Evolutionary conservation across 1,140 invertebrate genomes (phyloP).

Genomic region (Drosophila leontia): DNA sequence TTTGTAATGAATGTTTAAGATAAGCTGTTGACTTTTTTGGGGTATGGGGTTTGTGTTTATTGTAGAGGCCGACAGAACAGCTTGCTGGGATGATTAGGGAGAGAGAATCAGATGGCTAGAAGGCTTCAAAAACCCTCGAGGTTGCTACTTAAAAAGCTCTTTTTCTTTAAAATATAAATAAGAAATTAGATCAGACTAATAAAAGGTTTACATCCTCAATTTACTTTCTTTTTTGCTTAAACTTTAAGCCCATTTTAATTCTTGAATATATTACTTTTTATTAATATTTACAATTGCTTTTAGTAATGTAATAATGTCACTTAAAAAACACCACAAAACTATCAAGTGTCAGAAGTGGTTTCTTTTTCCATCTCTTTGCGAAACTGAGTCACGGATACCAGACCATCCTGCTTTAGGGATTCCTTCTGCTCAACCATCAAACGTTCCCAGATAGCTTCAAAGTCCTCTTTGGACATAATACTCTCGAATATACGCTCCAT

Average conservation of each 20-base stretch:
- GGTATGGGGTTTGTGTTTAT: not conserved
- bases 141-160: no score
- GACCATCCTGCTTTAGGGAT: slow-evolving; percentile 9
- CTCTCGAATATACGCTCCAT: slow-evolving; percentile 58
- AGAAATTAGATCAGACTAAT: no score
- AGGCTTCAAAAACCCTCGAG: not conserved
- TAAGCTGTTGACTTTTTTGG: no score
- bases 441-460: slow-evolving; percentile 53
- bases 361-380: slow-evolving; percentile 26
- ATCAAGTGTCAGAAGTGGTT: not conserved
- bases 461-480: slow-evolving; percentile 31
- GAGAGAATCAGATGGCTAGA: not conserved
- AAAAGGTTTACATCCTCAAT: no score
- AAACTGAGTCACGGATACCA: slow-evolving; percentile 52
- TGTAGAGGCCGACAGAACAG: not conserved
- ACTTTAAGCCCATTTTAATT: no score
- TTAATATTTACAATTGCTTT: not conserved
- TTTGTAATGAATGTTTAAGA: not conserved
- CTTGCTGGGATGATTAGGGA: not conserved
- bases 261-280: not conserved
- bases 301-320: not conserved
- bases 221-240: no score
- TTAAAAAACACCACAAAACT: no score
- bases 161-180: no score
- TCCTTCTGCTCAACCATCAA: slow-evolving; percentile 8